Evolutionary conservation across 2,113 vertebrate species (phyloP).

Genomic region (Glaucidium brasilianum): DNA sequence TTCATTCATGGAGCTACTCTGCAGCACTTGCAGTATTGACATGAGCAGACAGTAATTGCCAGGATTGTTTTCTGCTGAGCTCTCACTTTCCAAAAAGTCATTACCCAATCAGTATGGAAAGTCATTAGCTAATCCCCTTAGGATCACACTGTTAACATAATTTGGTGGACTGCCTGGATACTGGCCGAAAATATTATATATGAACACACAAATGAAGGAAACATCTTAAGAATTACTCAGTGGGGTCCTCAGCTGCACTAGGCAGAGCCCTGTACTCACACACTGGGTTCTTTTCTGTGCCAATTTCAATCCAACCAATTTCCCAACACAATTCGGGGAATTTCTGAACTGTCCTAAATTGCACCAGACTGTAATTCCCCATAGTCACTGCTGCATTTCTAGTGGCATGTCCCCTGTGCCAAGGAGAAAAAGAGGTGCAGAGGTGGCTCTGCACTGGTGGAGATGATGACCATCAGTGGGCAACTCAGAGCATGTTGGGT

Average conservation of each 20-base stretch:
- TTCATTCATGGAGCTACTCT: constrained; percentile 31
- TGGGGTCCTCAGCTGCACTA: neutral
- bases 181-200: neutral
- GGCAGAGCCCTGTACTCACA: neutral
- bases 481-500: neutral
- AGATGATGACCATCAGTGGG: neutral
- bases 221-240: neutral
- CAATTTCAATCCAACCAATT: neutral
- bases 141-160: constrained; percentile 19
- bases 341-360: neutral
- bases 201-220: neutral
- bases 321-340: neutral
- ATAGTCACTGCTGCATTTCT: neutral
- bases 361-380: neutral
- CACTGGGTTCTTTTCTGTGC: neutral
- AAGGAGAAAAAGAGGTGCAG: neutral
- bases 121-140: constrained; percentile 57
- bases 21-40: constrained; percentile 28
- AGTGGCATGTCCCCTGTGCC: neutral
- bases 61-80: constrained; percentile 61
- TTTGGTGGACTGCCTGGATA: constrained; percentile 28
- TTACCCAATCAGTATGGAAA: constrained; percentile 58
- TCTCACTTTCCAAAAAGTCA: constrained; percentile 56
- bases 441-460: neutral
- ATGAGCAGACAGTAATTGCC: constrained; percentile 51